Percentiles rank a stretch among this genome's conserved stretches.
These are phyloP conservation scores for Cydia splendana DNA, from an alignment of 1,140 invertebrate genomes.

Conservation along the genomic window DNA sequence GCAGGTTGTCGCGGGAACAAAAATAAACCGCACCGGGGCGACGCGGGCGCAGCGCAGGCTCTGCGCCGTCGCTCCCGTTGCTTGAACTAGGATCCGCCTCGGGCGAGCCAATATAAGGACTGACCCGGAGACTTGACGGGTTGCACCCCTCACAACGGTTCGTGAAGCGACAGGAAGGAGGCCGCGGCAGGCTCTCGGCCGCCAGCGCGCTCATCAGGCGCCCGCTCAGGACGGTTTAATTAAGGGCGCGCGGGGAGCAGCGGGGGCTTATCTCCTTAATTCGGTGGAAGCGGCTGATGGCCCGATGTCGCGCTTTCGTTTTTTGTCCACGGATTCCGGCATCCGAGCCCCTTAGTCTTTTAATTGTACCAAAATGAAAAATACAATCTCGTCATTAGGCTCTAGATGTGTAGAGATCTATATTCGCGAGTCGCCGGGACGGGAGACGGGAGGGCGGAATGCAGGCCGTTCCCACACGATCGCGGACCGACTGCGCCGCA, in stretches of 20 bases:
- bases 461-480: conserved; percentile 2
- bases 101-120: neutral
- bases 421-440: neutral
- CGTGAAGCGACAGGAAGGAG: neutral
- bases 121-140: neutral
- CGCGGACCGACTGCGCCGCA: neutral
- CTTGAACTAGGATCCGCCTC: neutral
- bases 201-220: conserved; percentile 19
- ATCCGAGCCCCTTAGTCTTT: conserved; percentile 21
- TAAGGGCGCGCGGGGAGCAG: conserved; percentile 41
- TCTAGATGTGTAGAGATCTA: conserved; percentile 3
- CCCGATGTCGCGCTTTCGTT: conserved; percentile 38
- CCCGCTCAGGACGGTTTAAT: conserved; percentile 51
- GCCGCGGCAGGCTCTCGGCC: neutral
- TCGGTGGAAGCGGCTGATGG: conserved; percentile 41
- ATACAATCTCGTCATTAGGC: conserved; percentile 19
- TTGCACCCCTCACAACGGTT: neutral
- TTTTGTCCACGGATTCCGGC: conserved; percentile 41
- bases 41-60: conserved; percentile 8
- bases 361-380: conserved; percentile 21
- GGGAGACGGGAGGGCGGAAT: neutral
- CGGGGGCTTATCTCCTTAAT: conserved; percentile 51
- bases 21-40: conserved; percentile 41
- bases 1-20: conserved; percentile 38
- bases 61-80: neutral